Conservation (phyloP, 92 coral and sea anemone genomes). For the Ricordea florida region DNA sequence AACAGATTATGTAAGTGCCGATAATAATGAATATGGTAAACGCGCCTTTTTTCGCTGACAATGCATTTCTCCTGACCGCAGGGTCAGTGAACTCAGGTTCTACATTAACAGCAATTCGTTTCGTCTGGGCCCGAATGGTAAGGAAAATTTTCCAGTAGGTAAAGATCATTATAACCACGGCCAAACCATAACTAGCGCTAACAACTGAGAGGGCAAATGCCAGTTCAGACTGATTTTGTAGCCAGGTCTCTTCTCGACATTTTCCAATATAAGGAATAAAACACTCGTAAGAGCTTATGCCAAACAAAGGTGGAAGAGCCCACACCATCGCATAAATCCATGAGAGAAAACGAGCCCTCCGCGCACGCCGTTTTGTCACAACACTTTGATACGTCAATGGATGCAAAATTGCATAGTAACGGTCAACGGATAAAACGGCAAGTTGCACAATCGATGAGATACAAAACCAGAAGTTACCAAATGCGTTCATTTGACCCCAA, state of each 20-base stretch:
- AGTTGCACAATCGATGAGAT: conserved; percentile 82
- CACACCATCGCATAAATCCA: conserved; percentile 67
- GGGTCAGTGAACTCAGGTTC: neutral
- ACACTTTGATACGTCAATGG: conserved; percentile 46
- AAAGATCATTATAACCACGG: conserved; percentile 33
- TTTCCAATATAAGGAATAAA: conserved; percentile 69
- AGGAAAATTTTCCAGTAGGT: conserved; percentile 49
- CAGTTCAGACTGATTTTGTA: neutral
- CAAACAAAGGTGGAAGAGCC: conserved; percentile 71
- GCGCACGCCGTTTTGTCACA: conserved; percentile 48
- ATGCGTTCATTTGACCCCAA: conserved; percentile 68
- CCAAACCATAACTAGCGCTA: conserved; percentile 52
- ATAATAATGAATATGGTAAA: conserved; percentile 40
- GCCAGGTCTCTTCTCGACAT: conserved; percentile 57
- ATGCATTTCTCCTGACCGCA: neutral
- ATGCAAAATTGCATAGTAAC: conserved; percentile 48
- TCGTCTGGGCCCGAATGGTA: conserved; percentile 37
- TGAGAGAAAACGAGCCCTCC: conserved; percentile 11
- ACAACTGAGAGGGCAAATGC: conserved; percentile 54
- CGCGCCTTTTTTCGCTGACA: conserved; percentile 42
- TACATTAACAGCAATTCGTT: conserved; percentile 2
- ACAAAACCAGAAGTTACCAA: conserved; percentile 79
- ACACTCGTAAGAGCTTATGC: conserved; percentile 65
- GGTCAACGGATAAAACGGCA: conserved; percentile 68
- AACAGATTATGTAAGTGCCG: conserved; percentile 43